Evolutionary conservation across 2,113 vertebrate species (phyloP), one percentile per base, ranked within the genome.

Genomic region (Ageneiosus marmoratus): DNA sequence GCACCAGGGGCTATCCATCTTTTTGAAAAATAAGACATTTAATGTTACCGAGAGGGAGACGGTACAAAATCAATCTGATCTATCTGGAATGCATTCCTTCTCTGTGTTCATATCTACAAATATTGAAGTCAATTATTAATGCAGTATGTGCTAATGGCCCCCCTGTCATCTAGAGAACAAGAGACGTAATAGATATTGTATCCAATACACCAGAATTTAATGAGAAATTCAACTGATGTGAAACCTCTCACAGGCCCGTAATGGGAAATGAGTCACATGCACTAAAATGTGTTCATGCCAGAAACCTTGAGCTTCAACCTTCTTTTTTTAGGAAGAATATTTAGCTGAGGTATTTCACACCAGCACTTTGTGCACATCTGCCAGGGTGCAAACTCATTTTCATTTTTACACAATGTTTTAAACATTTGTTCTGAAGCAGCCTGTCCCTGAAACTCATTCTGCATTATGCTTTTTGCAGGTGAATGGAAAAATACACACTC

Each of bases 1-100:
- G 50, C 62, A 62, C 60, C 53, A 83, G 56, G 27, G 80, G 69
- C 73, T 84, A 78, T 60, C 53, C 65, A 48, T 81, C 46, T 84
- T 63, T 72, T 60, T 72, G 62, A 79, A 69, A 77, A 84, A 81
- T 81, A n/a, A 27, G 72, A 77, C 73, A 78, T 84, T 86, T 86
- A 50, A 10, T 58, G 18, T 32, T 5, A 74, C 16, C 32, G 24
- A 86, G 48, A 73, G 81, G 37, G 24, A 55, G 12, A 69, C 5
- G 24, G 50, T 55, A 74, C 65, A 56, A 76, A 77, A 62, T 73
- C 55, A 65, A 79, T 41, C 32, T 56, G 60, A 86, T 62, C 41
- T 50, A 80, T 79, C 73, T 65, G 48, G 67, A 80, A 74, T 46
- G n/a, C 46, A 53, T 63, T 79, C 20, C 13, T n/a, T 79, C 55